Base-by-base conservation (phyloP, 1,140 invertebrate species). In the Magallana angulata region DNA sequence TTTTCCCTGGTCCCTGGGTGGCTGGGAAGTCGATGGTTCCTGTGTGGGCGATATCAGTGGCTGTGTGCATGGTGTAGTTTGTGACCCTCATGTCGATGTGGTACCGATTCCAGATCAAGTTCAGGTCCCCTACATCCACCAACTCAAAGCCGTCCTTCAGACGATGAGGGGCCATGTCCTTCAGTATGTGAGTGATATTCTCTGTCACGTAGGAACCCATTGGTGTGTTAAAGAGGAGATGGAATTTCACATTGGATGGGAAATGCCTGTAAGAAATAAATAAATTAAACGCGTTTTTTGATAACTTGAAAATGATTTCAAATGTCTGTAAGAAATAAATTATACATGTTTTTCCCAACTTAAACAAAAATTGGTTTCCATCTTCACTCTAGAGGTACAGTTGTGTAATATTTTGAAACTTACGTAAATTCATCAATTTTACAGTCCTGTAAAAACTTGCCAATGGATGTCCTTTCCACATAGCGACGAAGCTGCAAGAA, bases 191-290 rank as follows among this genome's bases (percentile, higher is more conserved):
- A n/a, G 88, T 89, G 7, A 89, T 58, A 56, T 89, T 87, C 24
- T 89, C 84, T 59, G 58, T 87, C 58, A 89, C 30, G 8, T 89
- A 89, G n/a, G 68, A 68, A 14, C 88, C 88, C 24, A 87, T 85
- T n/a, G 88, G 85, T 3, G 86, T 68, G 16, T 82, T 84, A 80
- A 89, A 89, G 36, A 85, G 68, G 16, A 89, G 86, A n/a, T 89
- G 85, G 30, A 89, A 89, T 57, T 87, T 87, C 0, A 89, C 86
- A 58, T 89, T 87, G 8, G 85, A 76, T 12, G 88, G 88, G 71
- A 87, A 89, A 14, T 85, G 57, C 24, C 88, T 89, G 80, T n/a
- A 85, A 85, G 81, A 24, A 36, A 60, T 30, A n/a, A 71, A 36
- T 24, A 24, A 24, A 24, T 24, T 24, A 24, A 24, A 24, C 24